Conservation (phyloP, 2,888 invertebrate genomes). For the Xestia ashworthii region DNA sequence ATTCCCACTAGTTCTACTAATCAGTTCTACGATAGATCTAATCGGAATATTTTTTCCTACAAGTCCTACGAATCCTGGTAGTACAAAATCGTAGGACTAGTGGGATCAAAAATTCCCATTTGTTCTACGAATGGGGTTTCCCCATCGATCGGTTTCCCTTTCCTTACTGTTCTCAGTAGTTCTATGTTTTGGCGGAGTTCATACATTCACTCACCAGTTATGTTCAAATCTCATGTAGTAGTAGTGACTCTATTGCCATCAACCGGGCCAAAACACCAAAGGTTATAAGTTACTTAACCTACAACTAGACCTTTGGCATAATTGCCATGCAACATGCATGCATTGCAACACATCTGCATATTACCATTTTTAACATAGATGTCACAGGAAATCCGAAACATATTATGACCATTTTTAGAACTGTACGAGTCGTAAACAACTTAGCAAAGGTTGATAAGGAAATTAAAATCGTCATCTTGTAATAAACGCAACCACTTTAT, state of each 20-base stretch:
- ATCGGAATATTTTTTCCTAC: too few relatives aligned
- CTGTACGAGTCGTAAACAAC: neutral
- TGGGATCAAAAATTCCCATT: too few relatives aligned
- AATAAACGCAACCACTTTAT: neutral
- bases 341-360: slow-evolving; percentile 15
- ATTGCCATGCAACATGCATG: slow-evolving; percentile 13
- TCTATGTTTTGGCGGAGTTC: too few relatives aligned
- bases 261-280: slow-evolving; percentile 6
- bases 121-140: too few relatives aligned
- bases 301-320: slow-evolving; percentile 25
- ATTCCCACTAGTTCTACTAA: too few relatives aligned
- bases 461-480: neutral
- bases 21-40: too few relatives aligned
- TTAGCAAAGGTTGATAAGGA: neutral
- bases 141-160: too few relatives aligned
- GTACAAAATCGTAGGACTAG: too few relatives aligned
- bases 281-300: slow-evolving; percentile 14
- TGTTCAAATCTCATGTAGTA: neutral
- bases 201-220: neutral
- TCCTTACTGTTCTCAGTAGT: too few relatives aligned
- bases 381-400: slow-evolving; percentile 33
- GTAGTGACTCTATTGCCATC: neutral
- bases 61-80: too few relatives aligned
- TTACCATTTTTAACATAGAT: slow-evolving; percentile 18
- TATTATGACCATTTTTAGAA: slow-evolving; percentile 9